These are phyloP conservation scores for Psittacula cyanocephala DNA, from an alignment of 2,113 vertebrate genomes.

Conservation along the genomic window DNA sequence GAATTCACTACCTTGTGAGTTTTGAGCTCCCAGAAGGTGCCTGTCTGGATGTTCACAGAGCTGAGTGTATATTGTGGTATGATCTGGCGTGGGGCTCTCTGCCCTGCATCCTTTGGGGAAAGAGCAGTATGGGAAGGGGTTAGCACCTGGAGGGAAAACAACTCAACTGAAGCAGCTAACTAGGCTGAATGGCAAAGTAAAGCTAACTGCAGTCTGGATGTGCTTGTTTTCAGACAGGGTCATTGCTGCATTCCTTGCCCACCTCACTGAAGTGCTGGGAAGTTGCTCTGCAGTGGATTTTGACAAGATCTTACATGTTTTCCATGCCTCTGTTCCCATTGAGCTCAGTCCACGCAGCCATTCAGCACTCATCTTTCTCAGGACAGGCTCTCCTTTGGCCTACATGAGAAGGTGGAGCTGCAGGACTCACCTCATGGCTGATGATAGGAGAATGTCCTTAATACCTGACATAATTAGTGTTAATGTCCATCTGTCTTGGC, in stretches of 20 bases:
- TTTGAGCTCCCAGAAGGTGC: background rate
- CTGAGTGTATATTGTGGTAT: background rate
- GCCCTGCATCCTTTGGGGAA: background rate
- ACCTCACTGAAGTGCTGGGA: background rate
- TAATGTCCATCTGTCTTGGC: background rate
- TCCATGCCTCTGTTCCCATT: background rate
- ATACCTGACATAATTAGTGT: background rate
- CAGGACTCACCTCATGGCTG: background rate
- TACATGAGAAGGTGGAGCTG: background rate
- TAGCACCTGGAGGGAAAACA: background rate
- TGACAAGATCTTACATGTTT: background rate
- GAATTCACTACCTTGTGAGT: background rate
- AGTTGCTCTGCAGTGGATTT: background rate
- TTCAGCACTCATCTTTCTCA: background rate
- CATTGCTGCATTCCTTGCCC: background rate
- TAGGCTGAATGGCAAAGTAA: background rate
- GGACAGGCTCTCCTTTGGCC: background rate
- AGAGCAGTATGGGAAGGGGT: background rate
- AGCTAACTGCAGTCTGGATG: background rate
- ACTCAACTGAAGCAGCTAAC: background rate
- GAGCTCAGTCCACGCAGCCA: background rate
- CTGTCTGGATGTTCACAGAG: background rate
- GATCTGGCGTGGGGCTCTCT: background rate
- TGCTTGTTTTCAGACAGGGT: background rate
- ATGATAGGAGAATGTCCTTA: background rate